These are phyloP conservation scores for Emydoidea blandingii DNA, from an alignment of 2,797 vertebrate species.

Conservation along the genomic window DNA sequence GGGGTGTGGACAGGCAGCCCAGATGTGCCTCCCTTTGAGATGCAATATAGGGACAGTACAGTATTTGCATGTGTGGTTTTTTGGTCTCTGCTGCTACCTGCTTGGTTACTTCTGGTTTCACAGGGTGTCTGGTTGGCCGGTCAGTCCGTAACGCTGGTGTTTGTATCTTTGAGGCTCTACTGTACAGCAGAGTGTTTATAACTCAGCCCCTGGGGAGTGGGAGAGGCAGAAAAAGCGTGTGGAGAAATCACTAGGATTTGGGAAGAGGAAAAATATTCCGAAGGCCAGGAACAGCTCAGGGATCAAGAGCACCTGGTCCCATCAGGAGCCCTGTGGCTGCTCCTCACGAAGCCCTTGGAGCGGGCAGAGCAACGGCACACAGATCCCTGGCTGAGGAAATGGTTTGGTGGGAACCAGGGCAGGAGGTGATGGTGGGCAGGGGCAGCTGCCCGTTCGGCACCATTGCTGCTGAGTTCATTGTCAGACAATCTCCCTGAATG, in stretches of 20 bases:
- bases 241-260: background rate
- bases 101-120: no score
- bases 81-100: no score
- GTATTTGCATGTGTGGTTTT: no score
- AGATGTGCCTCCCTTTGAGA: no score
- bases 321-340: background rate
- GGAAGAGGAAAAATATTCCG: background rate
- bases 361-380: fast-evolving
- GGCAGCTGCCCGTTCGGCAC: background rate
- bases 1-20: no score
- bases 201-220: background rate
- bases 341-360: no score
- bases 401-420: no score
- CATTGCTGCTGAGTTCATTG: background rate
- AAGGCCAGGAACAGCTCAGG: background rate
- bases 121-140: no score
- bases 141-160: no score
- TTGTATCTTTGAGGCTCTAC: no score
- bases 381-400: fast-evolving
- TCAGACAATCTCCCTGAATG: no score
- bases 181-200: background rate
- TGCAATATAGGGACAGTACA: no score
- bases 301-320: background rate
- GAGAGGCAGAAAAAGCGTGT: background rate
- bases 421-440: fast-evolving